A percentile compares a stretch with the other conserved stretches of the same genome.
Evolutionary conservation across 92 coral and sea anemone genomes (phyloP).

Genomic region (Parazoanthus atlanticus): DNA sequence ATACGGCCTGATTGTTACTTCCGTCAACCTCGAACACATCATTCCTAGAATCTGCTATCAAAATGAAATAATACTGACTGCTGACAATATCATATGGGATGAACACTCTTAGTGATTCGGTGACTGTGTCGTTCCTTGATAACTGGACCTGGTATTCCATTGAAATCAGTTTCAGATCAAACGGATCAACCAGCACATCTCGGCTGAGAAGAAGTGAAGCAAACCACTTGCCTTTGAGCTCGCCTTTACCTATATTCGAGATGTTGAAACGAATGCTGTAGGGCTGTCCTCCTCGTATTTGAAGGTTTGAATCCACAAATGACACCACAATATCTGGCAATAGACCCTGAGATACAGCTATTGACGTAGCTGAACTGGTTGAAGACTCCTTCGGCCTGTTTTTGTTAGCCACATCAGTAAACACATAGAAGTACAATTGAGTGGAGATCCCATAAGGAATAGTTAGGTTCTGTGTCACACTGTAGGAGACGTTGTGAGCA

Average conservation of each 20-base stretch:
- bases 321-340: constrained; percentile 72
- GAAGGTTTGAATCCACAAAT: constrained; percentile 41
- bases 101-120: constrained; percentile 54
- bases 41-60: constrained; percentile 68
- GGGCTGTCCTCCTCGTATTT: constrained; percentile 74
- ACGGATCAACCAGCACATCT: constrained; percentile 75
- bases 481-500: constrained; percentile 47
- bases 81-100: constrained; percentile 77
- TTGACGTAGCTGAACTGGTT: constrained; percentile 6
- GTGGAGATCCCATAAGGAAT: constrained; percentile 44
- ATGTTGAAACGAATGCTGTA: constrained; percentile 54
- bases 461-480: constrained; percentile 31
- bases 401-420: constrained; percentile 61
- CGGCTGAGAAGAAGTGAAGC: constrained; percentile 73
- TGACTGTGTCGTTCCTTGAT: constrained; percentile 43
- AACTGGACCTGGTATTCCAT: constrained; percentile 32
- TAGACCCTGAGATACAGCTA: constrained; percentile 43
- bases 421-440: constrained; percentile 55
- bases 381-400: constrained; percentile 18
- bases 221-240: constrained; percentile 55
- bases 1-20: constrained; percentile 65
- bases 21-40: constrained; percentile 62
- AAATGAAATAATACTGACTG: constrained; percentile 65
- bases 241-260: constrained; percentile 58
- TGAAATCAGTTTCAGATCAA: constrained; percentile 64